Base-by-base conservation (phyloP, 2,888 invertebrate species). In the Pecten maximus region DNA sequence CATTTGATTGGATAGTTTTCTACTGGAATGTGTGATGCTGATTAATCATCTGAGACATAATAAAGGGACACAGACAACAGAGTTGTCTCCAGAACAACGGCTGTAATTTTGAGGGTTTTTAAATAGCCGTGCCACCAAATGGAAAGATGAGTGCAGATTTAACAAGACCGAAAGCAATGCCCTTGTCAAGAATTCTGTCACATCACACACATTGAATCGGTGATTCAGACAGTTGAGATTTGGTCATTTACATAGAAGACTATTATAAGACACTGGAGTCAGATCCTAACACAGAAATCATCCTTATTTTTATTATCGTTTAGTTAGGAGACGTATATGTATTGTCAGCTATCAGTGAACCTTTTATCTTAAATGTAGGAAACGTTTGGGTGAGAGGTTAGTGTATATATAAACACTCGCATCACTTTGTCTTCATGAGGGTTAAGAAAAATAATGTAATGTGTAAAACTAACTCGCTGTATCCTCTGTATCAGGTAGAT, bases 61-160 rank as follows among this genome's bases (percentile, higher is more conserved):
- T 74, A 35, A 74, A 74, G 74, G 74, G 35, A 74, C 35, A 0
- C 35, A 74, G 74, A 74, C 74, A 6, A 60, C 23, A 23, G 23
- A 35, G 35, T 74, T 74, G 74, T 10, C 10, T 74, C 74, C 35
- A 35, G 28, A 35, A 23, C 10, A 35, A 74, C 35, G 35, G 74
- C 35, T 74, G 28, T 74, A 74, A 74, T 74, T 74, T 74, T 74
- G 74, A 28, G 10, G 74, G 35, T 74, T 74, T 74, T 74, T 74
- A 74, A 74, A 74, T 74, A 74, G 74, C 74, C 16, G 35, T 74
- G 28, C 35, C 74, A 74, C 74, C 74, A 74, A 74, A 74, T 35
- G 74, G 74, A 35, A 74, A 74, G 28, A 74, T 74, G 74, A 74
- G 74, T 23, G 74, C 74, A 28, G 74, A 28, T 35, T 8, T 74